phyloP scores from a whole-genome alignment of 1,140 invertebrate genomes.

The Harlomillsia oculata region DNA sequence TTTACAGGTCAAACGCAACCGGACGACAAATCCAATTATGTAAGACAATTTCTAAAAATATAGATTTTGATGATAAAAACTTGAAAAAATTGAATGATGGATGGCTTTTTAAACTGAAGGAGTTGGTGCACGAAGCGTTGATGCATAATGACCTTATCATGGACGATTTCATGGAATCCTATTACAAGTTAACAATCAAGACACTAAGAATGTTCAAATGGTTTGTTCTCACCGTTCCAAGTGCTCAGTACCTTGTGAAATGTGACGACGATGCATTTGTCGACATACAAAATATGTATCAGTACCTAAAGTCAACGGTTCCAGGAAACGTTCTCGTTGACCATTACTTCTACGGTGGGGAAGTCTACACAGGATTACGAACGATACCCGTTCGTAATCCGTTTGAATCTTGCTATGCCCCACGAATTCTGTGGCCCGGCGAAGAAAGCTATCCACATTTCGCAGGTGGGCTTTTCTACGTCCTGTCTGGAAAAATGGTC shows the following conservation, averaged over 20 bases:
- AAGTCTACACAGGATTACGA: no score
- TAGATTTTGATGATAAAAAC: no score
- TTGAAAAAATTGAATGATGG: no score
- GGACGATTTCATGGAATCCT: constrained; percentile 41
- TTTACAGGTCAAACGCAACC: no score
- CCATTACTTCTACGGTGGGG: no score
- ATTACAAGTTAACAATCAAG: constrained; percentile 45
- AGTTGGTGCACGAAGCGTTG: constrained; percentile 11
- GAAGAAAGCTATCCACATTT: constrained; percentile 34
- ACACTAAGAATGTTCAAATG: constrained; percentile 41
- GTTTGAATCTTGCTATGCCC: constrained; percentile 38
- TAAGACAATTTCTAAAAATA: no score
- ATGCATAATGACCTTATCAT: constrained; percentile 41
- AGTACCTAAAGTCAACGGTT: constrained; percentile 14
- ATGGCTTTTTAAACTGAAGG: no score
- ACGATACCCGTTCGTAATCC: constrained; percentile 16
- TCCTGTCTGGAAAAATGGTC: constrained; percentile 59
- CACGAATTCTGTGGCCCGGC: constrained; percentile 30
- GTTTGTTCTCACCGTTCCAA: constrained; percentile 34
- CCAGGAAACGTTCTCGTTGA: no score
- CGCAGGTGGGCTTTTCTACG: constrained; percentile 47
- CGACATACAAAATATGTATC: constrained; percentile 39
- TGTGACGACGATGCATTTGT: constrained; percentile 45
- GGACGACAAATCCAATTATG: no score
- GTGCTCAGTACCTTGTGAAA: constrained; percentile 39